Evolutionary conservation across 2,113 vertebrate species (phyloP).

Genomic region (Malurus alboscapulatus): DNA sequence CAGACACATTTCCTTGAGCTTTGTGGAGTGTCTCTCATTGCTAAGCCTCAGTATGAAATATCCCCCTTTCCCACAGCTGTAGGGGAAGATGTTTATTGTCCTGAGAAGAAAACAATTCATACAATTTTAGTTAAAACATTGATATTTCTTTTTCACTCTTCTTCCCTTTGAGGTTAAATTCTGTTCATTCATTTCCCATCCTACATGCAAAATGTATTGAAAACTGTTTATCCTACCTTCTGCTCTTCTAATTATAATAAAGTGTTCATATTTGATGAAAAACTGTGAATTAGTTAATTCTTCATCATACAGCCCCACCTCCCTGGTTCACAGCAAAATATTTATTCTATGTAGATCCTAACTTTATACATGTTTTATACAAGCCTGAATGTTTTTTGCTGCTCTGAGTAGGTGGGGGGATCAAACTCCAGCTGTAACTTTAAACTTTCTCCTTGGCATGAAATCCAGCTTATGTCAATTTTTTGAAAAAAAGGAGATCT

Average conservation of each 20-base stretch:
- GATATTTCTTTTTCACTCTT: background rate
- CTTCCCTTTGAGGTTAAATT: background rate
- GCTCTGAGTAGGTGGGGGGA: background rate
- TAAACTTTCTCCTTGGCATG: background rate
- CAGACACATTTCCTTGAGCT: background rate
- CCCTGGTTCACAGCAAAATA: background rate
- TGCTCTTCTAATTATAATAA: background rate
- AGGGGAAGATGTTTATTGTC: background rate
- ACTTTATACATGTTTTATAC: background rate
- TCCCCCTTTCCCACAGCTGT: background rate
- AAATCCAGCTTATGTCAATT: background rate
- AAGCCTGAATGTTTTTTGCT: background rate
- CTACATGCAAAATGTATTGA: background rate
- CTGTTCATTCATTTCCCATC: background rate
- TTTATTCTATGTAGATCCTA: background rate
- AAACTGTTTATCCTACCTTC: background rate
- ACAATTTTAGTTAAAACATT: background rate
- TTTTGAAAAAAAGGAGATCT: background rate
- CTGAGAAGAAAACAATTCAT: background rate
- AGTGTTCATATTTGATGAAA: background rate
- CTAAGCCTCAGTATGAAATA: background rate
- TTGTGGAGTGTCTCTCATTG: background rate
- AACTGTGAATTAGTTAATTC: background rate
- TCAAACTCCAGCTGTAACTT: background rate
- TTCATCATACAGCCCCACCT: background rate